Percentiles rank a stretch among this genome's conserved stretches.
Conservation (phyloP, 2,113 vertebrate species). For the Rhynchopsitta pachyrhyncha region DNA sequence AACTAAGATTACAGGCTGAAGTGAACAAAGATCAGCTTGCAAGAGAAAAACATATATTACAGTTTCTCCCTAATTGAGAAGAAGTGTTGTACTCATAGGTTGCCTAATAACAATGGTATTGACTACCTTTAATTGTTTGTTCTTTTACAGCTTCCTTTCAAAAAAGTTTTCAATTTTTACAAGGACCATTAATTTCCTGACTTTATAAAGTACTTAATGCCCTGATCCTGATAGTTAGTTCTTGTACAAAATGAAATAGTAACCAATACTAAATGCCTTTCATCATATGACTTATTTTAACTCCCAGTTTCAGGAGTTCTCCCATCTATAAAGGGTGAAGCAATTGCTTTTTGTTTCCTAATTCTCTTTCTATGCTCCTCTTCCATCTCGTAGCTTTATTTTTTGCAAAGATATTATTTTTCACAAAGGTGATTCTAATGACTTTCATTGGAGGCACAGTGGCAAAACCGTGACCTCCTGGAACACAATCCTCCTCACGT, state of each 20-base stretch:
- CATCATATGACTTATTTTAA: not conserved
- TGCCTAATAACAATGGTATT: slow-evolving; percentile 56
- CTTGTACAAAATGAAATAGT: slow-evolving; percentile 26
- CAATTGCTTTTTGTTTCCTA: not conserved
- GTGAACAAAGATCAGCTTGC: slow-evolving; percentile 52
- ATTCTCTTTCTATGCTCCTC: not conserved
- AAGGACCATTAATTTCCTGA: slow-evolving; percentile 49
- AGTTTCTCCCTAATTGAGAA: slow-evolving; percentile 39
- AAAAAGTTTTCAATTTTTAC: slow-evolving; percentile 26
- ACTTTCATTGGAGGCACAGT: not conserved
- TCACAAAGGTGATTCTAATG: slow-evolving; percentile 43
- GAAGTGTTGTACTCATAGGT: slow-evolving; percentile 2
- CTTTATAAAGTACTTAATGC: slow-evolving; percentile 20
- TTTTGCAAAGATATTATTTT: slow-evolving; percentile 4
- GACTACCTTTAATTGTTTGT: slow-evolving; percentile 54
- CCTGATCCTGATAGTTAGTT: not conserved
- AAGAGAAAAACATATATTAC: slow-evolving; percentile 46
- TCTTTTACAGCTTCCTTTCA: slow-evolving; percentile 37
- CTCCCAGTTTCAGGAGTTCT: not conserved
- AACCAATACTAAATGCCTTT: not conserved
- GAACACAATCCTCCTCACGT: not conserved
- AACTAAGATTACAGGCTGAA: slow-evolving; percentile 51
- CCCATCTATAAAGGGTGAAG: not conserved
- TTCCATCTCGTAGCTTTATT: not conserved
- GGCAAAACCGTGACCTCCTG: not conserved